These are phyloP conservation scores for Mnemiopsis leidyi DNA, from an alignment of 37 sponge, comb jelly and placozoan genomes.

Conservation along the genomic window DNA sequence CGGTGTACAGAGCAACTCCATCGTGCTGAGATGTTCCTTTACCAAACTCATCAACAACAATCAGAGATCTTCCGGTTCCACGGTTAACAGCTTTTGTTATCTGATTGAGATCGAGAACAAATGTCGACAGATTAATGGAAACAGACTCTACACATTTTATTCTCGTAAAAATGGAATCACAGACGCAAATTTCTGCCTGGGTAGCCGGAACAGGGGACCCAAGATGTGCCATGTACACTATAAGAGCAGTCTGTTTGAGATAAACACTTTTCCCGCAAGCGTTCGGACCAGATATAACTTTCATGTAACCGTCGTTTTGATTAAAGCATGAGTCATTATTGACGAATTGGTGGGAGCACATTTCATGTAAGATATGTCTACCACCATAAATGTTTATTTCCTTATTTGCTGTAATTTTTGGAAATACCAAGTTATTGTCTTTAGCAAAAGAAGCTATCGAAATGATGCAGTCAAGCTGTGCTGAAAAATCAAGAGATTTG, in stretches of 20 bases:
- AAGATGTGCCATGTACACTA: conserved; percentile 94
- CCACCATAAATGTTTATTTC: conserved; percentile 81
- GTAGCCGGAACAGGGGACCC: conserved; percentile 96
- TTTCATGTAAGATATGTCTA: conserved; percentile 93
- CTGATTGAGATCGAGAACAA: conserved; percentile 95
- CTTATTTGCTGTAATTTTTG: conserved; percentile 76
- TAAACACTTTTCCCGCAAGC: conserved; percentile 99
- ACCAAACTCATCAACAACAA: conserved; percentile 96
- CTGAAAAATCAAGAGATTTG: conserved; percentile 76
- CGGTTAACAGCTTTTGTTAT: conserved; percentile 76
- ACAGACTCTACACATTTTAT: conserved; percentile 89
- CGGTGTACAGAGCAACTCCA: conserved; percentile 81
- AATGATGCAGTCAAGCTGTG: conserved; percentile 95
- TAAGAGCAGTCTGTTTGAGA: conserved; percentile 94
- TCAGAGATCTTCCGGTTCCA: conserved; percentile 73
- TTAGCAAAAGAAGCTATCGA: conserved; percentile 82
- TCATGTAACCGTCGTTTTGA: conserved; percentile 73
- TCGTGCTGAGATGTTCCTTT: conserved; percentile 93
- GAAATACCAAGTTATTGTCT: conserved; percentile 79
- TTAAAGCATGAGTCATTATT: conserved; percentile 83
- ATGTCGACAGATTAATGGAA: conserved; percentile 88
- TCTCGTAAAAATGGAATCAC: conserved; percentile 90
- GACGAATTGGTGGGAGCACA: conserved; percentile 91
- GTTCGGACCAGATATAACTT: conserved; percentile 95
- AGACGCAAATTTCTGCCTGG: conserved; percentile 78